Evolutionary conservation across 2,113 vertebrate species (phyloP).

Genomic region (Orycteropus afer): DNA sequence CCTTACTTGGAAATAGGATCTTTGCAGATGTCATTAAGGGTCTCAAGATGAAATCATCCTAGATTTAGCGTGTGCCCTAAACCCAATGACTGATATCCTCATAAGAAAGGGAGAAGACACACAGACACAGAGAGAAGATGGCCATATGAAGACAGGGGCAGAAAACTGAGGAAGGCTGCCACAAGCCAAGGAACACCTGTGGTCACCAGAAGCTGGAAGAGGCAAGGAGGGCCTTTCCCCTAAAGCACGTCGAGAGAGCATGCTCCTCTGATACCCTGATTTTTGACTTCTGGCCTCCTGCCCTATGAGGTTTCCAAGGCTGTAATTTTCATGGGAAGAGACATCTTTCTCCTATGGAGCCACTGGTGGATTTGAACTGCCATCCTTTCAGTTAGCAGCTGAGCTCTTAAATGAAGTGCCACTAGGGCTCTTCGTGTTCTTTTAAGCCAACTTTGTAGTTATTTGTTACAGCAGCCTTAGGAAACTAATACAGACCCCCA

Average conservation of each 20-base stretch:
- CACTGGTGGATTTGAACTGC: not conserved
- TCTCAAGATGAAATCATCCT: not conserved
- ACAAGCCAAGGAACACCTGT: too few species aligned
- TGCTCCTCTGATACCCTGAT: not conserved
- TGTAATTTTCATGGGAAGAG: not conserved
- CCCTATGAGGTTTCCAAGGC: not conserved
- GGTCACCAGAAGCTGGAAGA: not conserved
- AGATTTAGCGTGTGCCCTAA: not conserved
- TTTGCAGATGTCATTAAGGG: not conserved
- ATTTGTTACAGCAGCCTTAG: not conserved
- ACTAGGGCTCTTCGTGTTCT: not conserved
- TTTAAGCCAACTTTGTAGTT: not conserved
- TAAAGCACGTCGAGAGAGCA: not conserved
- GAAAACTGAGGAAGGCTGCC: not conserved
- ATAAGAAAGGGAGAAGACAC: not conserved
- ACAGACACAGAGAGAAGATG: not conserved
- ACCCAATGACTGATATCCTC: not conserved
- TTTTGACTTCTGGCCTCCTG: not conserved
- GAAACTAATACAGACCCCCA: fast-evolving
- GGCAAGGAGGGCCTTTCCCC: not conserved
- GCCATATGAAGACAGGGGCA: not conserved
- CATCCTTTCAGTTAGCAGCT: too few species aligned
- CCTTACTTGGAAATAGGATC: not conserved
- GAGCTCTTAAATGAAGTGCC: not conserved
- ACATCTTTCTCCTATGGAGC: not conserved